Percentiles rank a stretch among this genome's conserved stretches.
Conservation (phyloP, 1,140 invertebrate species). For the Diabrotica undecimpunctata region DNA sequence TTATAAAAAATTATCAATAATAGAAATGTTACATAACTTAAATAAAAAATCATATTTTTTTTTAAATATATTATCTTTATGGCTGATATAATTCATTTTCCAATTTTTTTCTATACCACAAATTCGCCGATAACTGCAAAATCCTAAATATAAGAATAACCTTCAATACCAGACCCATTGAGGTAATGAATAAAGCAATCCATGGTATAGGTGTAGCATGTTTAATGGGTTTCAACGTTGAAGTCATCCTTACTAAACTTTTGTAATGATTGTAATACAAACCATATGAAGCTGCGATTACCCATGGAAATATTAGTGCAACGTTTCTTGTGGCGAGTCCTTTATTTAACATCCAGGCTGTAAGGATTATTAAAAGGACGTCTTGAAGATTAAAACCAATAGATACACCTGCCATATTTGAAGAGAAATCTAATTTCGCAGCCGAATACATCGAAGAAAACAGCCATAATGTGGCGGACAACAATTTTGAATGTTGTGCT, state of each 20-base stretch:
- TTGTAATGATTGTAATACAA: conserved; percentile 32
- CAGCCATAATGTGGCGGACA: conserved; percentile 22
- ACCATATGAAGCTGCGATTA: conserved; percentile 26
- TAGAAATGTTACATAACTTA: too few relatives aligned
- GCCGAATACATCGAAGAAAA: conserved; percentile 30
- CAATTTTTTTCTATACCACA: conserved; percentile 35
- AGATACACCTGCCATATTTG: conserved; percentile 27
- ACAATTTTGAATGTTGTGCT: conserved; percentile 6
- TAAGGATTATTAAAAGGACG: conserved; percentile 23
- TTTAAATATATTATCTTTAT: conserved; percentile 6
- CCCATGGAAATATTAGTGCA: conserved; percentile 29
- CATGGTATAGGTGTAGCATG: conserved; percentile 25
- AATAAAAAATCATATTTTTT: too few relatives aligned
- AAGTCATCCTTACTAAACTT: conserved; percentile 26
- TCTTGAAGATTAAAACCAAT: conserved; percentile 31
- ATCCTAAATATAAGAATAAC: conserved; percentile 30
- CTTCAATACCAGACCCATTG: conserved; percentile 30
- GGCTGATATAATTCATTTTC: conserved; percentile 33
- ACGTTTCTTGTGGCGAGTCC: conserved; percentile 27
- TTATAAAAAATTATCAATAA: too few relatives aligned
- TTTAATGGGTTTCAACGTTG: conserved; percentile 23
- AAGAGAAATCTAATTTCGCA: conserved; percentile 26
- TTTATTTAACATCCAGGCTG: conserved; percentile 30
- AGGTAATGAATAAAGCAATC: conserved; percentile 26
- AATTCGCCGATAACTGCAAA: conserved; percentile 29